Conservation (phyloP, 2,113 vertebrate genomes). For the Gracilinanus agilis region DNA sequence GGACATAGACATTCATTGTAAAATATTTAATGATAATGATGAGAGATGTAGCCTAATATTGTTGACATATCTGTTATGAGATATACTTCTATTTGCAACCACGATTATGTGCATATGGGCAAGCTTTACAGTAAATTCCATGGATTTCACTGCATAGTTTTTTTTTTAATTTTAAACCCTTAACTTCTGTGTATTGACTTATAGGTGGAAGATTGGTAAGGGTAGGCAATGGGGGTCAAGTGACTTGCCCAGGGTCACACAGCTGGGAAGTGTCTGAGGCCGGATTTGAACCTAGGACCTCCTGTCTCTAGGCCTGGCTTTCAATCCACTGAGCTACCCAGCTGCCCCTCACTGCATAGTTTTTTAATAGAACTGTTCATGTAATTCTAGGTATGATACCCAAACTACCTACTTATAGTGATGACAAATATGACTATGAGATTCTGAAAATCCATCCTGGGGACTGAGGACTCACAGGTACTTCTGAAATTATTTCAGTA, state of each 20-base stretch:
- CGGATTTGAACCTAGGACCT: too few species aligned
- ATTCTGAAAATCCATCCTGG: background rate
- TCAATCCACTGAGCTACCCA: too few species aligned
- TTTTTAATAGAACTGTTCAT: background rate
- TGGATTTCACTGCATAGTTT: background rate
- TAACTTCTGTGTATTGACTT: too few species aligned
- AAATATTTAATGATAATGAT: background rate
- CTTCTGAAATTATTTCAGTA: background rate
- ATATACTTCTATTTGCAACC: background rate
- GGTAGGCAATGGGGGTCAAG: too few species aligned
- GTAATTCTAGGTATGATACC: background rate
- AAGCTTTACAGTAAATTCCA: background rate
- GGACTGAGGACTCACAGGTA: background rate
- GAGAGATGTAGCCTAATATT: background rate
- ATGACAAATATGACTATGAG: background rate
- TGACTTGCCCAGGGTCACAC: too few species aligned
- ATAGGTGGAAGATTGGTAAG: too few species aligned
- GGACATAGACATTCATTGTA: background rate
- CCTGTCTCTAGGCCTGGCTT: too few species aligned
- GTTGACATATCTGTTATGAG: background rate
- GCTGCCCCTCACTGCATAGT: background rate
- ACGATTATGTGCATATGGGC: background rate
- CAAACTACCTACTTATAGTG: background rate
- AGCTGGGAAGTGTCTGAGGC: too few species aligned
- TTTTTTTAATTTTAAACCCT: too few species aligned